Base-by-base conservation (phyloP, 2,888 invertebrate genomes). In the Sicus ferrugineus region DNA sequence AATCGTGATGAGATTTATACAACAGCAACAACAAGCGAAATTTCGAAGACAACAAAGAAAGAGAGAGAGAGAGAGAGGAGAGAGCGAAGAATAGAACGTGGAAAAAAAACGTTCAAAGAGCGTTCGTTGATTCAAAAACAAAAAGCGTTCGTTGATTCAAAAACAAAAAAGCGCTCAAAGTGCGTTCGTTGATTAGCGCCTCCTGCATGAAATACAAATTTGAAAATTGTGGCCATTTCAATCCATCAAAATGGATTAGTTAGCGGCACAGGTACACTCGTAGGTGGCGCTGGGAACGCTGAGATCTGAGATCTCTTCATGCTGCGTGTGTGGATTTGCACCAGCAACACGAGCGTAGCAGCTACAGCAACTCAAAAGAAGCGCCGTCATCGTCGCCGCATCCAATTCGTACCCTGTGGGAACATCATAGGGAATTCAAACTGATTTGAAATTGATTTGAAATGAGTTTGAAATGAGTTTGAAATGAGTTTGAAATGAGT, bases 371-470 rank as follows among this genome's bases (percentile, higher is more conserved):
- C 34, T 38, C 34, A 30, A 46, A n/a, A 23, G 23, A 30, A 31
- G 30, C 19, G 23, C 50, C 30, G 16, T 48, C 28, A 54, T 14
- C 11, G 16, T 48, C 28, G 28, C 6, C 11, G 11, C 70, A 66
- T 71, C 63, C 64, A 67, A 70, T 50, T 70, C 66, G 59, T 23
- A 30, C 48, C 62, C 54, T n/a, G 26, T 21, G 19, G 16, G 9
- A 34, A 38, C n/a, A n/a, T n/a, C n/a, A n/a, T n/a, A n/a, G n/a
- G n/a, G n/a, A n/a, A n/a, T n/a, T n/a, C n/a, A n/a, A n/a, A n/a
- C n/a, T n/a, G n/a, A n/a, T n/a, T n/a, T n/a, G n/a, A n/a, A n/a
- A n/a, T n/a, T n/a, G n/a, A n/a, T n/a, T n/a, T n/a, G n/a, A n/a
- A n/a, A n/a, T n/a, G n/a, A n/a, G n/a, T n/a, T n/a, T n/a, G n/a